phyloP scores from a whole-genome alignment of 2,797 vertebrate genomes.

The Eospalax fontanierii region DNA sequence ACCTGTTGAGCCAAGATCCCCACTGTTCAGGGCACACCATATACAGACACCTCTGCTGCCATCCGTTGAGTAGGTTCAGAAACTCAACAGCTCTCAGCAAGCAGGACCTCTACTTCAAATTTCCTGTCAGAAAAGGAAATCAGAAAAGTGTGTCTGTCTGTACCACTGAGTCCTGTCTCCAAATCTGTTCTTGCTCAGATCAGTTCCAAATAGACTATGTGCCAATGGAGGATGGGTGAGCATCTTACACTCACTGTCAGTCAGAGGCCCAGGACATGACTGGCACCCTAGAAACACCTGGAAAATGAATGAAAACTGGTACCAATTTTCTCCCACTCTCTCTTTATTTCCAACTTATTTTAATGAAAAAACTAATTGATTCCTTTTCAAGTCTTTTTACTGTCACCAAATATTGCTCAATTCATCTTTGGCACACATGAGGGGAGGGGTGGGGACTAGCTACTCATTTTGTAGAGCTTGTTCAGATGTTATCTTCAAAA shows the following conservation, averaged over 20 bases:
- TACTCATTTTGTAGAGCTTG: neutral
- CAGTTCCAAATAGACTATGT: neutral
- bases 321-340: neutral
- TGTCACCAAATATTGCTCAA: neutral
- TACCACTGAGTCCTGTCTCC: neutral
- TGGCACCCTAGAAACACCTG: neutral
- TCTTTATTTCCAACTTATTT: constrained; percentile 20
- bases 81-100: fast-evolving
- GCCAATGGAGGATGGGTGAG: neutral
- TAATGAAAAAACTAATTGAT: constrained; percentile 26
- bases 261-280: neutral
- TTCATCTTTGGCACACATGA: neutral
- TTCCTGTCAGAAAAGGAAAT: neutral
- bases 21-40: fast-evolving
- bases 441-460: neutral
- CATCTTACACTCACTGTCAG: fast-evolving
- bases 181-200: neutral
- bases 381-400: neutral
- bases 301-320: neutral
- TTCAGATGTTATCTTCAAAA: neutral
- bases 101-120: fast-evolving
- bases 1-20: neutral
- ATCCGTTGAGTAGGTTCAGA: neutral
- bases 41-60: neutral
- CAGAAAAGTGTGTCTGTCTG: neutral